Conservation (phyloP, 1,140 invertebrate species). For the Colletes latitarsis region DNA sequence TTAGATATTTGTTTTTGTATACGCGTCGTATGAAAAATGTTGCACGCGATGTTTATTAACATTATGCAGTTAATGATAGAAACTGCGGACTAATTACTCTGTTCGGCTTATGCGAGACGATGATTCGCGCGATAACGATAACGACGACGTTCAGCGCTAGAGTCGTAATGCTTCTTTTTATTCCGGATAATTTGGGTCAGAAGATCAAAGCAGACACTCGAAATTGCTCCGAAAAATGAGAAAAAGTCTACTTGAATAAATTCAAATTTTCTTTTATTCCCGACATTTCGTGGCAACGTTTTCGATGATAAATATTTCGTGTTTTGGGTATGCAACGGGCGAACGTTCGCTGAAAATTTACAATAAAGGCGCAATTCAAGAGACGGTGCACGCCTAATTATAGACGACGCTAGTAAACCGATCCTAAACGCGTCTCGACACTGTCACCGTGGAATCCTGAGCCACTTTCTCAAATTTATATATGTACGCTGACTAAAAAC, state of each 20-base stretch:
- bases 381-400: conserved; percentile 22
- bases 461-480: conserved; percentile 1
- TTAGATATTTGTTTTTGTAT: too few relatives aligned
- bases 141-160: neutral
- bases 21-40: too few relatives aligned
- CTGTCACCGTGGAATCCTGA: conserved; percentile 7
- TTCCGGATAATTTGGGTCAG: conserved; percentile 10
- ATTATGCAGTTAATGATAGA: conserved; percentile 3
- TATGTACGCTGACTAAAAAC: neutral
- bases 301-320: neutral
- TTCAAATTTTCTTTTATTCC: neutral
- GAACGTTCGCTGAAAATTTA: neutral
- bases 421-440: conserved; percentile 16
- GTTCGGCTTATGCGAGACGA: neutral
- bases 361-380: neutral
- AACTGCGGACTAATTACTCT: conserved; percentile 6
- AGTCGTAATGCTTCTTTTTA: conserved; percentile 1
- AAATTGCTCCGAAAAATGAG: conserved; percentile 27
- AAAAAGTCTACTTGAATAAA: neutral
- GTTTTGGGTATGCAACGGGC: neutral
- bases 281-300: neutral
- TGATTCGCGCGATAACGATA: conserved; percentile 28
- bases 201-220: conserved; percentile 9
- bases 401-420: conserved; percentile 25
- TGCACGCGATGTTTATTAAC: neutral